Conservation (phyloP, 1,140 invertebrate genomes). For the Hylyphantes graminicola region DNA sequence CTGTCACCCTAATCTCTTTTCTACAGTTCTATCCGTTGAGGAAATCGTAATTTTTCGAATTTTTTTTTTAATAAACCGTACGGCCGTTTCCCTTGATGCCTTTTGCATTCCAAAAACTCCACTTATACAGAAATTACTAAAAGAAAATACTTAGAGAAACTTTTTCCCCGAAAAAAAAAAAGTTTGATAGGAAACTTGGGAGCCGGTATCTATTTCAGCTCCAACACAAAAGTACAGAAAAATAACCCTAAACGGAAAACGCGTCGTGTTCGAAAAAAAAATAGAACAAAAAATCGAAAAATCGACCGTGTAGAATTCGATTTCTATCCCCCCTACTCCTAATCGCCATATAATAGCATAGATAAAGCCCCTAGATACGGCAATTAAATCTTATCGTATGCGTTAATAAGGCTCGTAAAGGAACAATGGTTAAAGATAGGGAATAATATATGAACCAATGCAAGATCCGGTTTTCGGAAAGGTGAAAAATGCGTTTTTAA, state of each 20-base stretch:
- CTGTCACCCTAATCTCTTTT: neutral
- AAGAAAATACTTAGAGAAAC: neutral
- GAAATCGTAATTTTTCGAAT: conserved; percentile 21
- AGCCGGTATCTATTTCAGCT: neutral
- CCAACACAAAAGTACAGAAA: conserved; percentile 1
- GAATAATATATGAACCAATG: conserved; percentile 44
- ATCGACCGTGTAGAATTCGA: conserved; percentile 45
- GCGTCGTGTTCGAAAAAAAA: neutral
- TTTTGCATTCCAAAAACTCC: too few relatives aligned
- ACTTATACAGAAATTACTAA: too few relatives aligned
- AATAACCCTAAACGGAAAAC: neutral
- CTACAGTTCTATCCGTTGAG: neutral
- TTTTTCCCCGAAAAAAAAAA: neutral
- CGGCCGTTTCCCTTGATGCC: too few relatives aligned
- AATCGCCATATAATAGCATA: conserved; percentile 49
- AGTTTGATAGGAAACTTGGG: neutral
- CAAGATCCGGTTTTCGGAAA: conserved; percentile 37
- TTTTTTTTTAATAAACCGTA: conserved; percentile 25
- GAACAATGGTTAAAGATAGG: conserved; percentile 41
- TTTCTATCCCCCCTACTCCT: conserved; percentile 8
- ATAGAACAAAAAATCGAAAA: neutral
- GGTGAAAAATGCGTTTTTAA: conserved; percentile 31
- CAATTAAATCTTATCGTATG: conserved; percentile 49
- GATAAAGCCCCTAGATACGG: conserved; percentile 46
- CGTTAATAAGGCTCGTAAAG: conserved; percentile 41